phyloP scores from a whole-genome alignment of 2,113 vertebrate species.

The Raphicerus campestris region DNA sequence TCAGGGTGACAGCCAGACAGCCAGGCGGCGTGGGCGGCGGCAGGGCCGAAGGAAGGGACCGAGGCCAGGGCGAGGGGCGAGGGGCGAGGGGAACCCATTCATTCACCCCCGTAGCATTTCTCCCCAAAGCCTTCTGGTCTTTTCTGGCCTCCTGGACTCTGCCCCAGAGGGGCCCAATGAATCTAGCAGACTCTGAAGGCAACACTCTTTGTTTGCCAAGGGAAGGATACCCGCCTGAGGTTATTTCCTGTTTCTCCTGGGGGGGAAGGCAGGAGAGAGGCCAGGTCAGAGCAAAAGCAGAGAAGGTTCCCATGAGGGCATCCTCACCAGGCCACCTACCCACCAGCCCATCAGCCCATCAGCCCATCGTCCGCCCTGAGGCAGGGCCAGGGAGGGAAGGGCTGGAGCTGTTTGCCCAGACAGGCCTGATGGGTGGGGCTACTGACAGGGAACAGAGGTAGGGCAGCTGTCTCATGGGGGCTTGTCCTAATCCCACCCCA shows the following conservation, averaged over 20 bases:
- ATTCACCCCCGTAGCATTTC: too few species aligned
- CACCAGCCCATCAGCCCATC: neutral
- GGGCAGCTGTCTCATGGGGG: neutral
- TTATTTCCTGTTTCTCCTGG: slow-evolving; percentile 56
- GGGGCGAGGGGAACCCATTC: too few species aligned
- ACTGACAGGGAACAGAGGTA: neutral
- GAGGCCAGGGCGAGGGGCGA: neutral
- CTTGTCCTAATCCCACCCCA: neutral
- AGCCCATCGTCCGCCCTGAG: neutral
- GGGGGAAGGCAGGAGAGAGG: neutral
- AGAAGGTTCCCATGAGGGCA: neutral
- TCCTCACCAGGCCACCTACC: neutral
- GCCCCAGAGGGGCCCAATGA: slow-evolving; percentile 45
- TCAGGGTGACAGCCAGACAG: slow-evolving; percentile 71
- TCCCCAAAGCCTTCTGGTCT: slow-evolving; percentile 9
- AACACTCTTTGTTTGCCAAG: slow-evolving; percentile 64
- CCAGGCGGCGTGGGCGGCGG: slow-evolving; percentile 51
- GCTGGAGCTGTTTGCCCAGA: neutral
- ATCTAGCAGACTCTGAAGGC: neutral
- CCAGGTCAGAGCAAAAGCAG: neutral
- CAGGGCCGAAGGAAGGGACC: neutral
- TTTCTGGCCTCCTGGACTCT: slow-evolving; percentile 61
- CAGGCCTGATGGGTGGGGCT: neutral
- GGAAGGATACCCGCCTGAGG: slow-evolving; percentile 36
- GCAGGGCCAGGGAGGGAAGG: neutral